Evolutionary conservation across 2,113 vertebrate species (phyloP), one percentile per base, ranked within the genome.

Genomic region (Syrmaticus mikado): DNA sequence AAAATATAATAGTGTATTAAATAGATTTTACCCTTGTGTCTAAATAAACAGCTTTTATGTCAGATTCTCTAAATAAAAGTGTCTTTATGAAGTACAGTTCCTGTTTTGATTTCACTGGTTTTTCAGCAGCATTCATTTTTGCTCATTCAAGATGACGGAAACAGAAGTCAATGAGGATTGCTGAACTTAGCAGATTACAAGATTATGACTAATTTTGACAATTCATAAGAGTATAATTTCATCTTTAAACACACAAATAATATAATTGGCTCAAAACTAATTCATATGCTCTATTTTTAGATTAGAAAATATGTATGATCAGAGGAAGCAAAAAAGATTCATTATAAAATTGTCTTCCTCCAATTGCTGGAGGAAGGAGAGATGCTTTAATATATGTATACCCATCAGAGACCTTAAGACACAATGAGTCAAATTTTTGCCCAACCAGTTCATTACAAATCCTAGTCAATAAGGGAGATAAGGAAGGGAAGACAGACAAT

Each of bases 241-340:
- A 7, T 53, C 45, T 50, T 89, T 53, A 84, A 60, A 41, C 2
- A 8, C n/a, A 40, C 13, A 45, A 65, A 85, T 72, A 61, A 1
- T 5, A 2, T 70, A 11, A 45, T 6, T 89, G 4, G 2, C 8
- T 52, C 58, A 36, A 61, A 85, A 89, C 5, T 53, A 40, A 66
- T 70, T 1, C 2, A 45, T 27, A 3, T 34, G 5, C 5, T 82
- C 17, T 21, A 30, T 13, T 81, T 74, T 71, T 1, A 0, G 52
- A 65, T 85, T 80, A 53, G 74, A 71, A 93, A 60, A 1, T 7
- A 30, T 46, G 7, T 9, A 19, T 52, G 4, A 62, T 60, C 62
- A 64, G 25, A 71, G 8, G 45, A 58, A 64, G 13, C 1, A 80
- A 48, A 3, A 8, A 72, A 19, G 3, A 50, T 13, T 5, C 2